A percentile compares a stretch with the other conserved stretches of the same genome.
Conservation (phyloP, 2,888 invertebrate species). For the Polydrusus pterygomalis region DNA sequence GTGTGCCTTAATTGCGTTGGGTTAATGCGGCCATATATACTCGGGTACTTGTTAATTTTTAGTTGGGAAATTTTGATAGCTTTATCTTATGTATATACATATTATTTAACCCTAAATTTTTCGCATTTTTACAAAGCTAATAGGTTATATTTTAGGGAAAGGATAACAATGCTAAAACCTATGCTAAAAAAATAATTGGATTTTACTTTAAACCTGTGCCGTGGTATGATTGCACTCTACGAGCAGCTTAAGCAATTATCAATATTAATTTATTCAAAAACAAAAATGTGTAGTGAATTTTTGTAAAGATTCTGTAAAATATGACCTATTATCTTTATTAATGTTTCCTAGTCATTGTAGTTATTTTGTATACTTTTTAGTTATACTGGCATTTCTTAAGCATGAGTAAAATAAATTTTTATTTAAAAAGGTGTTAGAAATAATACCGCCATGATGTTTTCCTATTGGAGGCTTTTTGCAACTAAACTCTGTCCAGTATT, state of each 20-base stretch:
- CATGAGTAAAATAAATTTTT: conserved; percentile 19
- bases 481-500: background rate
- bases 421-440: conserved; percentile 18
- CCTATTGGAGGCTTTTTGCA: conserved; percentile 6
- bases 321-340: conserved; percentile 8
- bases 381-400: conserved; percentile 25
- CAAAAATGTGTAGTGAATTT: too few relatives aligned
- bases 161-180: background rate
- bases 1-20: background rate
- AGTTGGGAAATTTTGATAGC: conserved; percentile 3
- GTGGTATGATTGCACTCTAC: too few relatives aligned
- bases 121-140: background rate
- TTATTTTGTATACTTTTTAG: conserved; percentile 12
- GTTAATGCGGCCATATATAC: conserved; percentile 5
- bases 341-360: conserved; percentile 36
- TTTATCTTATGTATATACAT: background rate
- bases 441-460: conserved; percentile 20
- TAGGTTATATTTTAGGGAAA: background rate
- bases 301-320: too few relatives aligned
- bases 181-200: background rate
- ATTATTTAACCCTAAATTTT: background rate
- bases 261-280: too few relatives aligned
- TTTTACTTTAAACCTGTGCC: too few relatives aligned
- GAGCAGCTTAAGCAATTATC: too few relatives aligned
- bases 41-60: background rate